These are phyloP conservation scores for Tor tambroides DNA, from an alignment of 2,113 vertebrate species.

Conservation along the genomic window DNA sequence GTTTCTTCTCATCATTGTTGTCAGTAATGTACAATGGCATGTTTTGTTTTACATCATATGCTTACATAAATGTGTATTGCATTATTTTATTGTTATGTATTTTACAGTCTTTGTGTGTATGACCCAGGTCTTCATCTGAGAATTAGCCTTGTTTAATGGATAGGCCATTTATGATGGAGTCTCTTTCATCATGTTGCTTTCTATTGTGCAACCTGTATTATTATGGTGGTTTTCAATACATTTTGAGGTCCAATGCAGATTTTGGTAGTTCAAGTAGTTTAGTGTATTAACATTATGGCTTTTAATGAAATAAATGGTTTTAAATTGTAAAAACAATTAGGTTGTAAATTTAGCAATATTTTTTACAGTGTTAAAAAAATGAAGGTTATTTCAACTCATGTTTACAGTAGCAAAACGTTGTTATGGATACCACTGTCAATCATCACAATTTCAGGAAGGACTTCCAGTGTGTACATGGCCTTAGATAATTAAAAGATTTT, in stretches of 20 bases:
- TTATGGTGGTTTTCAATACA: no score
- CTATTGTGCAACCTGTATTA: no score
- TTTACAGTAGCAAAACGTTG: not conserved
- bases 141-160: no score
- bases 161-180: not conserved
- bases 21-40: not conserved
- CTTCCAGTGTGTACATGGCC: not conserved
- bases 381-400: no score
- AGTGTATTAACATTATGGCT: no score
- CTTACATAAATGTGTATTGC: not conserved
- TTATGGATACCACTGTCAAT: not conserved
- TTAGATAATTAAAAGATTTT: not conserved
- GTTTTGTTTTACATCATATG: not conserved
- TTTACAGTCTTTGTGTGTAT: not conserved
- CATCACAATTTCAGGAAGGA: not conserved
- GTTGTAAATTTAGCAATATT: no score
- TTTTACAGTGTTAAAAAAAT: no score
- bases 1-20: not conserved
- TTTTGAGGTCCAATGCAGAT: no score
- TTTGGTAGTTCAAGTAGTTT: no score
- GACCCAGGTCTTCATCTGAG: no score
- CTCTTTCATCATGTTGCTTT: not conserved
- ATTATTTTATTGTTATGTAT: not conserved
- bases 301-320: no score
- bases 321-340: no score